Conservation (phyloP, 1,140 invertebrate genomes). For the Platorchestia sp. region DNA sequence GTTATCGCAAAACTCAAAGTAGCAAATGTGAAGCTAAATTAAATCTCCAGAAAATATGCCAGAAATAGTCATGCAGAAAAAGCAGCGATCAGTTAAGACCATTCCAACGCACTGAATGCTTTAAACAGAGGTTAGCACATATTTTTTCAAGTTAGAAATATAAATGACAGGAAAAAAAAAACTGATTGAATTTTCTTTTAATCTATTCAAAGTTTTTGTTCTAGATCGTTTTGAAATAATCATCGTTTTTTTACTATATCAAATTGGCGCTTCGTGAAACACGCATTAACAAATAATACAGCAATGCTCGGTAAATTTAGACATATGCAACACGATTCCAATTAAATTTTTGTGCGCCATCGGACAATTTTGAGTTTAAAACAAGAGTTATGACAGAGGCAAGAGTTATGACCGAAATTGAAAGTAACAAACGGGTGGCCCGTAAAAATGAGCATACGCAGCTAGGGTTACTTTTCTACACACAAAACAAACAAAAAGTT, state of each 20-base stretch:
- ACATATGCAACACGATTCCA: neutral
- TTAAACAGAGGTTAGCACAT: too few species aligned
- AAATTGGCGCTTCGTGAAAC: too few species aligned
- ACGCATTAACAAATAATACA: too few species aligned
- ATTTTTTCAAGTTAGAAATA: too few species aligned
- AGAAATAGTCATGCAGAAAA: neutral
- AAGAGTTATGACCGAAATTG: neutral
- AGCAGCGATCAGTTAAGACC: neutral
- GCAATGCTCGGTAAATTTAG: neutral
- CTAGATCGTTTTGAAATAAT: too few species aligned
- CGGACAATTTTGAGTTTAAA: neutral
- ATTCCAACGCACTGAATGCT: neutral
- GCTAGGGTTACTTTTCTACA: neutral
- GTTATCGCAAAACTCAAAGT: neutral
- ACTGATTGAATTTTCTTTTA: too few species aligned
- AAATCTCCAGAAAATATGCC: neutral
- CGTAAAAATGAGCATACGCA: neutral
- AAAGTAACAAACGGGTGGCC: neutral
- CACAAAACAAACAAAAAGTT: neutral
- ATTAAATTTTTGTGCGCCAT: neutral
- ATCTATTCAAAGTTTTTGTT: too few species aligned
- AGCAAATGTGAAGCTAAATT: neutral
- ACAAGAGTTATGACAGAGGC: neutral
- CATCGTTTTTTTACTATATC: too few species aligned
- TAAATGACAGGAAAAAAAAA: too few species aligned